Conservation (phyloP, 2,113 vertebrate genomes). For the Ctenomys sociabilis region DNA sequence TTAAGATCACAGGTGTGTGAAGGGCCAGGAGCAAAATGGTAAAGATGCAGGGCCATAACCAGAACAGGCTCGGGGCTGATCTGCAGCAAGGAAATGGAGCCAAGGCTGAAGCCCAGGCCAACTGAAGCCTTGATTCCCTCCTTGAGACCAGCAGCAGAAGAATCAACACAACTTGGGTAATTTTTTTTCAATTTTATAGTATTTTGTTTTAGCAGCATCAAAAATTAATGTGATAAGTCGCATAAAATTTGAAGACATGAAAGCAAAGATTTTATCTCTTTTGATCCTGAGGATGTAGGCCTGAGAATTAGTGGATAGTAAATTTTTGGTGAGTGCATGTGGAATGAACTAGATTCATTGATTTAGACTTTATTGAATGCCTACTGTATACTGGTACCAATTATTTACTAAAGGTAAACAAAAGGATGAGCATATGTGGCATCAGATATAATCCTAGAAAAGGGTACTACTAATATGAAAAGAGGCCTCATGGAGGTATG, state of each 20-base stretch:
- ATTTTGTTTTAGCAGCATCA: conserved; percentile 38
- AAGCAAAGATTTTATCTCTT: conserved; percentile 36
- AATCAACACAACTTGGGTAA: neutral
- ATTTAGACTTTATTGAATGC: neutral
- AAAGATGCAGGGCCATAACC: neutral
- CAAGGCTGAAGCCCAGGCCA: neutral
- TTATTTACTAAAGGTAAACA: neutral
- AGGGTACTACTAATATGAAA: neutral
- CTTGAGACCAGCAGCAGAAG: neutral
- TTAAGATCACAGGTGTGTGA: neutral
- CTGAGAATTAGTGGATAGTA: neutral
- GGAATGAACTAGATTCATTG: neutral
- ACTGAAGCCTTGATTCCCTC: conserved; percentile 1
- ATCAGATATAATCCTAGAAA: neutral
- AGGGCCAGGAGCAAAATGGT: neutral
- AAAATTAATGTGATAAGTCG: neutral
- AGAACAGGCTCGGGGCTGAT: neutral
- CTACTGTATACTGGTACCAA: neutral
- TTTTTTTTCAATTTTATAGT: neutral
- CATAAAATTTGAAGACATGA: conserved; percentile 7
- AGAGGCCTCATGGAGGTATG: neutral
- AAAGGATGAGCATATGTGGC: neutral
- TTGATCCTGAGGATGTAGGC: neutral
- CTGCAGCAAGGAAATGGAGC: neutral
- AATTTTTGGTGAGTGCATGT: neutral